Percentiles rank a stretch among this genome's conserved stretches.
phyloP scores from a whole-genome alignment of 2,797 vertebrate genomes.

The Phrynocephalus forsythii region DNA sequence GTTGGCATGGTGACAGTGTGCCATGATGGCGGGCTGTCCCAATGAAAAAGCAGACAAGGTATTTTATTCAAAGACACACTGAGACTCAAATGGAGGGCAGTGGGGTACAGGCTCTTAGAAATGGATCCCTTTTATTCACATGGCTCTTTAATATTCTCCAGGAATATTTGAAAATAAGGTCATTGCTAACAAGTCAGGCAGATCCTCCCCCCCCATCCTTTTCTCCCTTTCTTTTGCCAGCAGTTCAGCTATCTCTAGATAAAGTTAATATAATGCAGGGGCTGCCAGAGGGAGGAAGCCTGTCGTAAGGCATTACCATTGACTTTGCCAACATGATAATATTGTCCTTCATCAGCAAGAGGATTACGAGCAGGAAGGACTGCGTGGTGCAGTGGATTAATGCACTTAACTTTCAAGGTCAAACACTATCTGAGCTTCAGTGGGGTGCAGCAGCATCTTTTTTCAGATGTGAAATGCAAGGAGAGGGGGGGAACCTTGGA shows the following conservation, averaged over 20 bases:
- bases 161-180: constrained; percentile 21
- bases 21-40: background rate
- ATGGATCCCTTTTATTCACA: background rate
- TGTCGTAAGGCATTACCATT: constrained; percentile 58
- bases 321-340: constrained; percentile 50
- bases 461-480: fast-evolving
- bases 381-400: background rate
- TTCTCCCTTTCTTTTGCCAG: fast-evolving
- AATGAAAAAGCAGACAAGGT: background rate
- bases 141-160: constrained; percentile 54
- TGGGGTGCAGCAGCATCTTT: constrained; percentile 5
- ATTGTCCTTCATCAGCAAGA: constrained; percentile 52
- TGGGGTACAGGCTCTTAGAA: background rate
- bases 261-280: constrained; percentile 50
- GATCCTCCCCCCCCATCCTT: background rate
- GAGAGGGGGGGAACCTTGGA: background rate
- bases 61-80: constrained; percentile 22
- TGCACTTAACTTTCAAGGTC: constrained; percentile 42
- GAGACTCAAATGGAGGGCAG: constrained; percentile 11
- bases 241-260: constrained; percentile 48
- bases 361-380: constrained; percentile 30
- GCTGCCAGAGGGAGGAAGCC: constrained; percentile 54
- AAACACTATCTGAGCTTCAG: background rate
- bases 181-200: constrained; percentile 50
- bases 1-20: constrained; percentile 10